These are phyloP conservation scores for Heliopora coerulea DNA, from an alignment of 92 coral and sea anemone species.

Conservation along the genomic window DNA sequence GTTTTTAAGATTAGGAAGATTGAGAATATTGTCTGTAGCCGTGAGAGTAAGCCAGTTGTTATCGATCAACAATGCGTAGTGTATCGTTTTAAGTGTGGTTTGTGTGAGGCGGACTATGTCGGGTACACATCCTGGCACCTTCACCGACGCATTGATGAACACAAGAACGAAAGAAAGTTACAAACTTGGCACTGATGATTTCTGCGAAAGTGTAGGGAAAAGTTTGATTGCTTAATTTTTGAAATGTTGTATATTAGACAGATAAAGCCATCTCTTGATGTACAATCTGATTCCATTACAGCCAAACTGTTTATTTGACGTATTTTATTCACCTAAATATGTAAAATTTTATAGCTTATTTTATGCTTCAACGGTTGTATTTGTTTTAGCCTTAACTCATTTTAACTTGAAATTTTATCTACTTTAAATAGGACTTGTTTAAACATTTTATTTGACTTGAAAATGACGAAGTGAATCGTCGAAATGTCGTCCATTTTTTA, in stretches of 20 bases:
- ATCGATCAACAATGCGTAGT: conserved; percentile 7
- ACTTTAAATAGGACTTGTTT: too few species aligned
- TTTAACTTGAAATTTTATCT: too few species aligned
- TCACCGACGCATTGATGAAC: conserved; percentile 11
- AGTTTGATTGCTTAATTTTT: not conserved
- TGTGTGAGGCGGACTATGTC: conserved; percentile 8
- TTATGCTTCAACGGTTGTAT: too few species aligned
- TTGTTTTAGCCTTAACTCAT: too few species aligned
- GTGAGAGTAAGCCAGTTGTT: conserved; percentile 1
- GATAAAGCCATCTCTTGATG: not conserved
- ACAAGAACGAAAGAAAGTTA: not conserved
- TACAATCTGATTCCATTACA: conserved; percentile 28
- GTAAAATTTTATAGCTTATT: too few species aligned
- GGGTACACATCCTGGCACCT: conserved; percentile 4
- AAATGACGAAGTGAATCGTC: too few species aligned
- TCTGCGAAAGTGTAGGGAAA: not conserved
- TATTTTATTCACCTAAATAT: too few species aligned
- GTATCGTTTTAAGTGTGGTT: conserved; percentile 2
- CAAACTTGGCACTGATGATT: not conserved
- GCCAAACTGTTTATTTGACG: conserved; percentile 27
- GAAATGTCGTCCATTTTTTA: too few species aligned
- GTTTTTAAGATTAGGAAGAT: conserved; percentile 7
- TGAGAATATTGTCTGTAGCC: not conserved
- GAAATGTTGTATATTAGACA: conserved; percentile 1
- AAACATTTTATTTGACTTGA: too few species aligned